Evolutionary conservation across 1,140 invertebrate species (phyloP).

Genomic region (Nixonia krombeini): DNA sequence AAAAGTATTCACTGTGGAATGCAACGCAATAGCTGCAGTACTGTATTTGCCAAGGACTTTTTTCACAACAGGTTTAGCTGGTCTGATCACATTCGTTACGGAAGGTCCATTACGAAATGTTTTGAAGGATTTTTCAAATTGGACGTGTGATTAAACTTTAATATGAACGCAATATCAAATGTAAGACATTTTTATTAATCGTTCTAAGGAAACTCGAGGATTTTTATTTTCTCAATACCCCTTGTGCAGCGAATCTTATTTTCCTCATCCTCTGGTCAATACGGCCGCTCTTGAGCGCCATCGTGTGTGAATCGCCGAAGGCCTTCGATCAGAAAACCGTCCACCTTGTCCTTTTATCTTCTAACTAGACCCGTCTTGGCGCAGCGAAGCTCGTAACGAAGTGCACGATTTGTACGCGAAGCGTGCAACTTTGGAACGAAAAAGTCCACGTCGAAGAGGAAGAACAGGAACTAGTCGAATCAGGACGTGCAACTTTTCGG

Average conservation of each 20-base stretch:
- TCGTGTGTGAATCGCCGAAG: slow-evolving; percentile 24
- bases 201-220: slow-evolving; percentile 6
- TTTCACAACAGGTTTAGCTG: too few relatives aligned
- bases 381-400: slow-evolving; percentile 23
- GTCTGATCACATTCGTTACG: too few relatives aligned
- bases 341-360: slow-evolving; percentile 22
- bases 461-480: slow-evolving; percentile 30
- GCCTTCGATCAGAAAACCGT: slow-evolving; percentile 28
- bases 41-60: too few relatives aligned
- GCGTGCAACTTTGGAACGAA: slow-evolving; percentile 16
- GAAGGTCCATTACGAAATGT: too few relatives aligned
- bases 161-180: too few relatives aligned
- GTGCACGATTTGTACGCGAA: slow-evolving; percentile 35
- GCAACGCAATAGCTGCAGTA: too few relatives aligned
- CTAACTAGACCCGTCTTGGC: slow-evolving; percentile 25
- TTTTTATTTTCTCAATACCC: slow-evolving; percentile 15
- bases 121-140: too few relatives aligned
- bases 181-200: neutral
- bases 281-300: slow-evolving; percentile 20
- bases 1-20: too few relatives aligned
- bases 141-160: too few relatives aligned
- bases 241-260: slow-evolving; percentile 4
- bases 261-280: neutral
- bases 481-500: slow-evolving; percentile 21
- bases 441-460: slow-evolving; percentile 11